Conservation (phyloP, 2,113 vertebrate genomes). For the Falcunculus frontatus region DNA sequence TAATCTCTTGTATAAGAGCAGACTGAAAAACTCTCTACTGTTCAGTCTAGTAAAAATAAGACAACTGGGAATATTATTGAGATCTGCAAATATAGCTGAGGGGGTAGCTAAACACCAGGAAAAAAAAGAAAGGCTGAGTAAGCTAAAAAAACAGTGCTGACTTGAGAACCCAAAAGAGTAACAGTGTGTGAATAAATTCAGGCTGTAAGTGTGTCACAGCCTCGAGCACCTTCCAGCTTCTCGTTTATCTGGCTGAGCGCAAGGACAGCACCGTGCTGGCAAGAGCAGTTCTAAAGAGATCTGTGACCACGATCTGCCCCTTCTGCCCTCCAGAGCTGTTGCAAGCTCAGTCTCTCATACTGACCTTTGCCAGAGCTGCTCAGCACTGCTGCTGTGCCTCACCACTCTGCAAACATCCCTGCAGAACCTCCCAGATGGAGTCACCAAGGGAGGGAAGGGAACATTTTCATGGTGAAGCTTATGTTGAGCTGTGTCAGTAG, state of each 20-base stretch:
- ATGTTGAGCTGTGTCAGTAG: not conserved
- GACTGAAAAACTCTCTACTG: not conserved
- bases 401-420: not conserved
- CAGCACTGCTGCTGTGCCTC: not conserved
- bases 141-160: not conserved
- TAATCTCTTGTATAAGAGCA: not conserved
- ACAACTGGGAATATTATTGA: not conserved
- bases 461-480: rapidly evolving
- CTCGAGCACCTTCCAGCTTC: not conserved
- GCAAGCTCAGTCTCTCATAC: rapidly evolving
- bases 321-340: rapidly evolving
- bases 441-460: not conserved
- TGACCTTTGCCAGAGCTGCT: not conserved
- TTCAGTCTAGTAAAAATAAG: not conserved
- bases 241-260: not conserved
- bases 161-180: not conserved
- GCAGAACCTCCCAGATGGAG: not conserved
- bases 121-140: not conserved
- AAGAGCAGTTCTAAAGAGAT: not conserved
- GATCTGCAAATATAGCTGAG: not conserved
- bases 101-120: not conserved
- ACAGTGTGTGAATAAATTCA: not conserved
- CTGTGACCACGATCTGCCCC: not conserved
- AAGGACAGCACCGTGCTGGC: rapidly evolving
- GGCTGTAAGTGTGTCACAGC: not conserved